Evolutionary conservation across 2,888 invertebrate species (phyloP), one percentile per base, ranked within the genome.

Genomic region (Caenorhabditis wallacei): DNA sequence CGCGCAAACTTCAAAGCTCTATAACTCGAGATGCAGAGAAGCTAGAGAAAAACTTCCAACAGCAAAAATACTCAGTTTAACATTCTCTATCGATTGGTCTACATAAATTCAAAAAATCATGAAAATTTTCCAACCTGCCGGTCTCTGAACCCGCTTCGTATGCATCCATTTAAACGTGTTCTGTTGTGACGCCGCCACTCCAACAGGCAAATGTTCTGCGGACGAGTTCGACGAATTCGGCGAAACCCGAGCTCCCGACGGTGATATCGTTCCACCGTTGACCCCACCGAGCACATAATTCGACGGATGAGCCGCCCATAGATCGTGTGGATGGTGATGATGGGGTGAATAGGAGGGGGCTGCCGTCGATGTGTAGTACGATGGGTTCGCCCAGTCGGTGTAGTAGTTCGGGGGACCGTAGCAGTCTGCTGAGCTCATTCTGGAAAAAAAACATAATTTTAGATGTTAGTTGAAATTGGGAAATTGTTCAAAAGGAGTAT

Each of bases 161-260:
- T 91, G 89, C 91, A 91, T 91, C 91, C 91, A 91, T 80, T 90
- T 90, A 84, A 89, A 91, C n/a, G 88, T 80, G 40, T 75, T 82
- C 11, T 81, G 80, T 13, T 78, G 61, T 24, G 86, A 71, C 0
- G 78, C 53, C 0, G 53, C 30, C n/a, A 64, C 80, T n/a, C 66
- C 80, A 18, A 35, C 54, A 40, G 83, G 56, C 35, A 72, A 10
- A 13, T 48, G 46, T n/a, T 70, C 74, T 43, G 63, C 69, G 53
- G 84, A 68, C 22, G 81, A 72, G 24, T 68, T 57, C 54, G 70
- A 53, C 30, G n/a, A 13, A 35, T 18, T 26, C 18, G 68, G 30
- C 18, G 72, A 40, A 18, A 51, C 16, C 1, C 53, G 11, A 20
- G 51, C 24, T 10, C 40, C 22, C 18, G 48, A 24, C 18, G 46